Evolutionary conservation across 2,113 vertebrate genomes (phyloP).

Genomic region (Numida meleagris): DNA sequence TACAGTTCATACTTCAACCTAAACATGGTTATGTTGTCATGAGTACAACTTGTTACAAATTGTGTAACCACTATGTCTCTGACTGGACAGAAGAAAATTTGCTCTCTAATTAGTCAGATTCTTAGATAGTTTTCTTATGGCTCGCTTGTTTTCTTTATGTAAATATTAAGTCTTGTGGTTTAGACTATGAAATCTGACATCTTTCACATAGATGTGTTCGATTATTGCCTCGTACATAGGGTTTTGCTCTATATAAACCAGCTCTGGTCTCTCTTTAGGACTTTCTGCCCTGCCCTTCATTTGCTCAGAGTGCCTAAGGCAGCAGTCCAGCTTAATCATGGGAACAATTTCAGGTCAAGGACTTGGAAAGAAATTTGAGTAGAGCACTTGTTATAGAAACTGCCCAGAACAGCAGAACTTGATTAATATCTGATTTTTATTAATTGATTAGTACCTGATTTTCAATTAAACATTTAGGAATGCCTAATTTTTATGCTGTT

Average conservation of each 20-base stretch:
- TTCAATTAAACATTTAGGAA: conserved; percentile 40
- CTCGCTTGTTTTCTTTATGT: neutral
- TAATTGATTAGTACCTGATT: conserved; percentile 19
- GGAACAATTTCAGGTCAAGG: neutral
- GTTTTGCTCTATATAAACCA: neutral
- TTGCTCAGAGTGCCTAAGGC: neutral
- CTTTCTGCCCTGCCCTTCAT: neutral
- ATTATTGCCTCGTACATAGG: neutral
- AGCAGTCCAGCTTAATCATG: neutral
- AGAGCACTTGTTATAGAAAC: neutral
- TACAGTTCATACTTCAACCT: neutral
- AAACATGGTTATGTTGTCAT: neutral
- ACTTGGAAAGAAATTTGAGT: neutral
- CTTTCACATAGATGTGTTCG: neutral
- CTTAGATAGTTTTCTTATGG: neutral
- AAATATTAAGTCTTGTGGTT: neutral
- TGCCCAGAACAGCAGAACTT: neutral
- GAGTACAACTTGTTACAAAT: neutral
- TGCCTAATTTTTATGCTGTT: neutral
- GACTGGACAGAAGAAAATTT: neutral
- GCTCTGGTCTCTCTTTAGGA: neutral
- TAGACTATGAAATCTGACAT: neutral
- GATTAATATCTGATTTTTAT: neutral
- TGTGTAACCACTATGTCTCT: rapidly evolving
- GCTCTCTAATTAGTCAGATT: neutral